These are phyloP conservation scores for Cisticola juncidis DNA, from an alignment of 2,113 vertebrate genomes.

Conservation along the genomic window DNA sequence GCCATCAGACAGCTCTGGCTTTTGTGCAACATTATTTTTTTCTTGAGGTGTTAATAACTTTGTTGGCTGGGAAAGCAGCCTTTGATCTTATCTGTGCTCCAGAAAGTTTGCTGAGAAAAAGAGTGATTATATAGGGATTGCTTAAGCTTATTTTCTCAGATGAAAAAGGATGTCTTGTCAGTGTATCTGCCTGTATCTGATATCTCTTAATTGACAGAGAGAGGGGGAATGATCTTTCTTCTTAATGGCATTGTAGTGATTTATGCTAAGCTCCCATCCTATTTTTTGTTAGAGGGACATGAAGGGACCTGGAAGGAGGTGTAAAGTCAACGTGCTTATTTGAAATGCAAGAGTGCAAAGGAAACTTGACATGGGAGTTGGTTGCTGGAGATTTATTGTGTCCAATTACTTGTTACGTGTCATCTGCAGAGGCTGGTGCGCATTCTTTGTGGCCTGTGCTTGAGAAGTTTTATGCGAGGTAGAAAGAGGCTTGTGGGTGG, in stretches of 20 bases:
- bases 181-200: neutral
- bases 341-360: neutral
- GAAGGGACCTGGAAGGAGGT: neutral
- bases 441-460: neutral
- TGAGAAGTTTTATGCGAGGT: neutral
- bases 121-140: neutral
- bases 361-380: neutral
- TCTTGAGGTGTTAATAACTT: constrained; percentile 21
- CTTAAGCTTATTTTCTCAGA: constrained; percentile 26
- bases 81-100: constrained; percentile 36
- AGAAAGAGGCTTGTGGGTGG: neutral
- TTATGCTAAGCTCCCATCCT: neutral
- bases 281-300: neutral
- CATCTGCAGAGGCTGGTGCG: neutral
- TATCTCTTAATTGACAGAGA: neutral
- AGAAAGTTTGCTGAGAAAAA: neutral
- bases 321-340: neutral
- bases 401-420: neutral
- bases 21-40: neutral
- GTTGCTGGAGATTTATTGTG: neutral
- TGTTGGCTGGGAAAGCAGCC: neutral
- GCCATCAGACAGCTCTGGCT: neutral
- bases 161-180: neutral
- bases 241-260: neutral
- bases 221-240: neutral